phyloP scores from a whole-genome alignment of 2,888 invertebrate species.

The Drosophila flavopinicola region DNA sequence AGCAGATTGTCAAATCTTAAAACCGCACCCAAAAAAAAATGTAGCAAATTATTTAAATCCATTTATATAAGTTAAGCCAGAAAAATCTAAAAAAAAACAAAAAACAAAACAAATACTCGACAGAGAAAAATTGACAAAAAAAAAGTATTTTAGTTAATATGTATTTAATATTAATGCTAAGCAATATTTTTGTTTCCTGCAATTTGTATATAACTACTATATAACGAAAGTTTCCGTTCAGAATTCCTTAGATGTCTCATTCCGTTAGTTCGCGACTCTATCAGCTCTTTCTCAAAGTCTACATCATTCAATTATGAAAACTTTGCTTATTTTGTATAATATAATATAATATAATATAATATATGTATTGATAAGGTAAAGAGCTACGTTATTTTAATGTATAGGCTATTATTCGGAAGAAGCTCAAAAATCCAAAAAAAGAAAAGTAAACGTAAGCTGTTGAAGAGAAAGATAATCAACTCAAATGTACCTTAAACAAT shows the following conservation, averaged over 20 bases:
- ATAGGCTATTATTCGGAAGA: slow-evolving; percentile 25
- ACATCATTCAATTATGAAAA: slow-evolving; percentile 15
- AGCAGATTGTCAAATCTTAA: slow-evolving; percentile 22
- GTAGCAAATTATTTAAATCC: slow-evolving; percentile 43
- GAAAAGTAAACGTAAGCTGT: too few species aligned
- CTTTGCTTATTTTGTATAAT: slow-evolving; percentile 19
- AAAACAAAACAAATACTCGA: slow-evolving; percentile 58
- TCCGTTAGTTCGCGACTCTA: slow-evolving; percentile 22
- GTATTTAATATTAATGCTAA: slow-evolving; percentile 24
- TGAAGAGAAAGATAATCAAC: slow-evolving; percentile 42
- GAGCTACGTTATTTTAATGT: slow-evolving; percentile 6
- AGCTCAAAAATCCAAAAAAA: slow-evolving; percentile 56
- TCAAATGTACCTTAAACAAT: slow-evolving; percentile 66
- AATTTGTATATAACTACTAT: slow-evolving; percentile 42
- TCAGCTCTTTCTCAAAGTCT: slow-evolving; percentile 9
- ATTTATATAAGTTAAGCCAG: slow-evolving; percentile 32
- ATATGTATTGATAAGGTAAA: slow-evolving; percentile 32
- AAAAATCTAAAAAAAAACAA: slow-evolving; percentile 19
- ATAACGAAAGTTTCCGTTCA: slow-evolving; percentile 11
- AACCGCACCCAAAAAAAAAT: slow-evolving; percentile 27
- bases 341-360: background rate
- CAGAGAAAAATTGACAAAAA: slow-evolving; percentile 53
- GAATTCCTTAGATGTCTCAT: slow-evolving; percentile 39
- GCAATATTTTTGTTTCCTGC: slow-evolving; percentile 24
- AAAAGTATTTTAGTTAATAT: slow-evolving; percentile 64